These are phyloP conservation scores for Noctua janthina DNA, from an alignment of 2,888 invertebrate species.

Conservation along the genomic window DNA sequence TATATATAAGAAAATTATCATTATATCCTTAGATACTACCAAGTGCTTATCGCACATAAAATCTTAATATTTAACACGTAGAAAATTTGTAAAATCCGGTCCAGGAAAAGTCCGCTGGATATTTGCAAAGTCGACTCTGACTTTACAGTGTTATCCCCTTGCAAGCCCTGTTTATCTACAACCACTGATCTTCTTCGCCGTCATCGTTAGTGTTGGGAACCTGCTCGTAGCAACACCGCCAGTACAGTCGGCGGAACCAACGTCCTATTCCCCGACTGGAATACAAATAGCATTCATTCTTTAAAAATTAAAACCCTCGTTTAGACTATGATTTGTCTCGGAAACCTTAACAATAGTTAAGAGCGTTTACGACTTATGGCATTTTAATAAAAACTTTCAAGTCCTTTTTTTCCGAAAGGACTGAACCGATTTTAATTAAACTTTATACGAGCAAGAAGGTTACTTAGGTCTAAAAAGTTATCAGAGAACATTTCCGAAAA, in stretches of 20 bases:
- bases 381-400: too few relatives aligned
- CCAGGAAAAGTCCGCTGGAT: background rate
- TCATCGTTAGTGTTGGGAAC: background rate
- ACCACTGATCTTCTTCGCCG: too few relatives aligned
- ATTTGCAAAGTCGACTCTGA: background rate
- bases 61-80: background rate
- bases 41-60: background rate
- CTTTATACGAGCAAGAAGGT: too few relatives aligned
- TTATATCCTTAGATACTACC: background rate
- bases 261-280: background rate
- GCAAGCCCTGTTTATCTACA: background rate
- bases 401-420: too few relatives aligned
- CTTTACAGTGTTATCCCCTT: background rate
- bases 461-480: too few relatives aligned
- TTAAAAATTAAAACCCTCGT: background rate
- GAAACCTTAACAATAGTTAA: too few relatives aligned
- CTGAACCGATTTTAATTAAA: too few relatives aligned
- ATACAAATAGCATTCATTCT: background rate
- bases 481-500: too few relatives aligned
- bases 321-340: background rate
- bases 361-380: too few relatives aligned
- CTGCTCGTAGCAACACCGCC: background rate
- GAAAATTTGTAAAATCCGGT: background rate
- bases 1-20: background rate
- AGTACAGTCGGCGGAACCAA: background rate